Evolutionary conservation across 2,888 invertebrate genomes (phyloP), one percentile per base, ranked within the genome.

Genomic region (Lapara coniferarum): DNA sequence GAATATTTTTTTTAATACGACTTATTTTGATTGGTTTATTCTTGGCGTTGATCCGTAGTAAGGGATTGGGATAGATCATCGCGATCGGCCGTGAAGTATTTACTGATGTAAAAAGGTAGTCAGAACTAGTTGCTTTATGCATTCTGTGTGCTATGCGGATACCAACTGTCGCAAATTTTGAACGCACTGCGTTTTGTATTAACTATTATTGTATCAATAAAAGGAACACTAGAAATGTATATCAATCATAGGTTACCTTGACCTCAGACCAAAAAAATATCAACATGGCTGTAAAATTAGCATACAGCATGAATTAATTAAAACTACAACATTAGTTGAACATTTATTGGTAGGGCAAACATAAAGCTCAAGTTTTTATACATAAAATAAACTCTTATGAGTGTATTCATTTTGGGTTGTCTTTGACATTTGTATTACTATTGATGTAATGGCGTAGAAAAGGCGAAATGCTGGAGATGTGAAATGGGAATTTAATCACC

Each of bases 101-200:
- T 73, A 69, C 52, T 55, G 55, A 44, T 71, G 58, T 74, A 74
- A 73, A 73, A 69, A 73, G 76, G 74, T 72, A 71, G 70, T 25
- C 70, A 66, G 69, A 74, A 68, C 69, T 76, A 71, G 75, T 80
- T 76, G 86, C 85, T 86, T 86, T 73, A 76, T 67, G 83, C 82
- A 78, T 81, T 79, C 71, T 82, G 79, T 87, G 83, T 84, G 86
- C 85, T 84, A 76, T 80, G 85, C 81, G 82, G 83, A 74, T 79
- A 81, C 74, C 78, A 83, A 77, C 80, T 83, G 70, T 82, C 80
- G 81, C 84, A 77, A 76, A 80, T 81, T 81, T 72, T 69, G 49
- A 74, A 73, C 72, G 80, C 81, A 84, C 74, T 53, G 70, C 59
- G 44, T 70, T 70, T 68, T 56, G 53, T 37, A 71, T 67, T 66